Evolutionary conservation across 1,140 invertebrate species (phyloP), one percentile per base, ranked within the genome.

Genomic region (Pseudomyrmex pallidus): DNA sequence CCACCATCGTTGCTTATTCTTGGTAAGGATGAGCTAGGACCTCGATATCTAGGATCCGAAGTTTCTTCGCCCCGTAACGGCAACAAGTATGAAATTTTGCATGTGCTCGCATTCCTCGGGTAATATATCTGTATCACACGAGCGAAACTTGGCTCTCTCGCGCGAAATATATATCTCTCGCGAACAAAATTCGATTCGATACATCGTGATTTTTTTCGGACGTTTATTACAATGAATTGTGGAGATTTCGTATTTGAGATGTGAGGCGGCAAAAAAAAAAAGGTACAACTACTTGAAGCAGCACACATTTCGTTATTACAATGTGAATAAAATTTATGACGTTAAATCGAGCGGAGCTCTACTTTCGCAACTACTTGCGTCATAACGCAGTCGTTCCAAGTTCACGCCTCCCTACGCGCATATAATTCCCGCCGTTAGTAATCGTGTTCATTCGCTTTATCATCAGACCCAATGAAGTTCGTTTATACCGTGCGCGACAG

Each of bases 1-100:
- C 70, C 76, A 48, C 57, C 20, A 25, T 2, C 25, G n/a, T n/a
- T n/a, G 35, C 35, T 35, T 35, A 35, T 35, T 35, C 35, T 35
- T 35, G 52, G 44, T 48, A 68, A 78, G 12, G 54, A 12, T 59
- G 66, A 70, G 44, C 20, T 25, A 20, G 63, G 44, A 59, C 76
- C 59, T 70, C 54, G 76, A 48, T 70, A 78, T 66, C 52, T 20
- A 54, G 67, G 17, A 46, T 35, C 35, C 10, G 44, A 76, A 52
- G 59, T 80, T 80, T 72, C 54, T 35, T 50, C 25, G 15, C 15
- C 35, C 35, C 35, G 46, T n/a, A 70, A 52, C 76, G 66, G 66
- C 54, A 80, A 72, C 76, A 72, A 80, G 66, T 59, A 35, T 56
- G 48, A 63, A 74, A 82, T 82, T 82, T 74, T 8, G n/a, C 67